A percentile compares a stretch with the other conserved stretches of the same genome.
These are phyloP conservation scores for Meteorus colon DNA, from an alignment of 2,888 invertebrate species.

Conservation along the genomic window DNA sequence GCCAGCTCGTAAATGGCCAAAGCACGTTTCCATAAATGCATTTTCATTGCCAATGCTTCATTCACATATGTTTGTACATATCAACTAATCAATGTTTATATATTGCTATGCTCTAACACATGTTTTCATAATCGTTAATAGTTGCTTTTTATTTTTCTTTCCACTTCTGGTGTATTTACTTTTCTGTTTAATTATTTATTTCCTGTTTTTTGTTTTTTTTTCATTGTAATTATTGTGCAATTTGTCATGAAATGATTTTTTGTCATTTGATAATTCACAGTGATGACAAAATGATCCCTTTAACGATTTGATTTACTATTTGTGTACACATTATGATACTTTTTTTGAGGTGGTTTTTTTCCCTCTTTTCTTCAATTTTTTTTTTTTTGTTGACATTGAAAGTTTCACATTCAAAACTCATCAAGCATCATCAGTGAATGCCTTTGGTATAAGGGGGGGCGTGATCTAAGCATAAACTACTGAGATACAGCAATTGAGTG, in stretches of 20 bases:
- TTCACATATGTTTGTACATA: constrained; percentile 30
- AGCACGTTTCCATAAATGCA: constrained; percentile 66
- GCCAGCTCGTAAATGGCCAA: constrained; percentile 65
- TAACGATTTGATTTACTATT: not conserved
- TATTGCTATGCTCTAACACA: not conserved
- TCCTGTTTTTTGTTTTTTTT: not conserved
- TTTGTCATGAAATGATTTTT: not conserved
- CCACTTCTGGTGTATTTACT: not conserved
- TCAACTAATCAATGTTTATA: not conserved
- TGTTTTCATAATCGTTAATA: not conserved
- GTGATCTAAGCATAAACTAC: constrained; percentile 22
- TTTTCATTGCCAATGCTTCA: constrained; percentile 68
- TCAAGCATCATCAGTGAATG: constrained; percentile 15
- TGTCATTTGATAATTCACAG: not conserved
- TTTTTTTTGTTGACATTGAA: not conserved
- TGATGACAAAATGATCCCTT: not conserved
- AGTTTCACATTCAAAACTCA: constrained; percentile 19
- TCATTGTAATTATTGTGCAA: not conserved
- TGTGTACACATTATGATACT: not conserved
- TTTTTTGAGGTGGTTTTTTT: too few species aligned
- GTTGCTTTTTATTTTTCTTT: not conserved
- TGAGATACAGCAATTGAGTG: not conserved
- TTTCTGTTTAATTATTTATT: not conserved
- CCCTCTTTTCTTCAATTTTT: not conserved
- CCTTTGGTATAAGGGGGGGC: constrained; percentile 19